These are phyloP conservation scores for Ramphastos sulfuratus DNA, from an alignment of 2,113 vertebrate genomes.

Conservation along the genomic window DNA sequence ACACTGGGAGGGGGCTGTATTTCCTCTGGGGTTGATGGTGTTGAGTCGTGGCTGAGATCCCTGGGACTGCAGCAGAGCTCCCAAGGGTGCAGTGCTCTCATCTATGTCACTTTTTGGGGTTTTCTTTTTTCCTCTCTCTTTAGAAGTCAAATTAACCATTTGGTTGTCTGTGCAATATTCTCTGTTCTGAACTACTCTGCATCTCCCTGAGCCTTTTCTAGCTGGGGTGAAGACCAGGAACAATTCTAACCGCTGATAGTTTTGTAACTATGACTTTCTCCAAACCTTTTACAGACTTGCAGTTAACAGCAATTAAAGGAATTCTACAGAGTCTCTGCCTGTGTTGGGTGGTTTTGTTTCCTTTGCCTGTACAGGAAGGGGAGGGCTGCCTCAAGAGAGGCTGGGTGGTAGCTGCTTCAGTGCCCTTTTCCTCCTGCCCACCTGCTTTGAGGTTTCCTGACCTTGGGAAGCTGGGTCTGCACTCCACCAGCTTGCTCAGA, in stretches of 20 bases:
- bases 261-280: constrained; percentile 82
- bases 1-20: background rate
- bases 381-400: rapidly evolving
- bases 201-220: constrained; percentile 78
- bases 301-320: constrained; percentile 80
- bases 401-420: background rate
- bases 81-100: background rate
- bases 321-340: constrained; percentile 64
- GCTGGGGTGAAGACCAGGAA: constrained; percentile 59
- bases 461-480: rapidly evolving
- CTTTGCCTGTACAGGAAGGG: background rate
- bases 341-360: background rate
- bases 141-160: constrained; percentile 68
- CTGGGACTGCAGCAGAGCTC: background rate
- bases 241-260: constrained; percentile 80
- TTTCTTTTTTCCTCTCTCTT: background rate
- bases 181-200: constrained; percentile 78
- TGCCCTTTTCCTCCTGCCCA: background rate
- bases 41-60: background rate
- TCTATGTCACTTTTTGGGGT: constrained; percentile 42
- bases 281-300: constrained; percentile 81
- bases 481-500: background rate
- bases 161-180: constrained; percentile 85
- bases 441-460: background rate
- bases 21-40: rapidly evolving